Base-by-base conservation (phyloP, 2,797 vertebrate genomes). In the Rhynchotus rufescens region DNA sequence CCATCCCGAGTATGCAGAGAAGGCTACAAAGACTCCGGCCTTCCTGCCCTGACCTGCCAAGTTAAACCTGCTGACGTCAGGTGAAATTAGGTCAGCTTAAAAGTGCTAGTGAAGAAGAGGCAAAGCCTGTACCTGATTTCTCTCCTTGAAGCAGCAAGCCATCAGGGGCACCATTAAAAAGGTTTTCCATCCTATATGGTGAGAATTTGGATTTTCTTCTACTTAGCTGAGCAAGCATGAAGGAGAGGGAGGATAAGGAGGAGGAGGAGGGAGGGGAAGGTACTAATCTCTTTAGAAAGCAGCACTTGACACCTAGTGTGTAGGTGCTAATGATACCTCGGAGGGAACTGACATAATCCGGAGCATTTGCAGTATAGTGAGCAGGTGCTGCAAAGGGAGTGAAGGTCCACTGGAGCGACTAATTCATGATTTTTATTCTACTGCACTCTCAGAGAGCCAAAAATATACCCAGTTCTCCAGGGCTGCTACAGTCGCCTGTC, bases 321-420 rank as follows among this genome's bases (percentile, higher is more conserved):
- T 95, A 93, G 94, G 95, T 94, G 95, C 60, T 87, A 91, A 96
- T 92, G 94, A 94, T 91, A 23, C 74, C 38, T 96, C 92, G 73
- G 59, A 74, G 81, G 79, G 92, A 96, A 79, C 86, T 96, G 92
- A 94, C 94, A 96, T 38, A 87, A 92, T 34, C 87, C 76, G 40
- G 1, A 79, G 74, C 44, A 3, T 67, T 93, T 90, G 38, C 67
- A 92, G 73, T 28, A 45, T 47, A 84, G 80, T 34, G 82, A 87
- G 93, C 85, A 67, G 85, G 88, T 22, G 71, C 84, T 79, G 51
- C 4, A 28, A 89, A 69, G 84, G 66, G 44, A 94, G 40, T 4
- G 14, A 60, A 85, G 57, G 90, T 94, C 94, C 74, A 25, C 67
- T 57, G 88, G 76, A 94, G 90, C 36, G 9, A 92, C 79, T 94